phyloP scores from a whole-genome alignment of 1,140 invertebrate species.

The Drosophila fuyamai region DNA sequence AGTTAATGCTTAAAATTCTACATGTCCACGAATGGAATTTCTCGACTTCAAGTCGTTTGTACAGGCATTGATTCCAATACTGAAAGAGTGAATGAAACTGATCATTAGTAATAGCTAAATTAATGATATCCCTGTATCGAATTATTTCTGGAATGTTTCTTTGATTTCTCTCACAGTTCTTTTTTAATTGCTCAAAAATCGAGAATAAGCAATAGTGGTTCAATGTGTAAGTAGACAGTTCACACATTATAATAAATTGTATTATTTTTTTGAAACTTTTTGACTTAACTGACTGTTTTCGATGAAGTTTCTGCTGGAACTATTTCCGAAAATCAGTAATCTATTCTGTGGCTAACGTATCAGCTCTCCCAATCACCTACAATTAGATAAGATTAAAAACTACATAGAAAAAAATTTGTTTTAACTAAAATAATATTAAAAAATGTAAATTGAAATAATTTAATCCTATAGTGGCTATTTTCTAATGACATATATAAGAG shows the following conservation, averaged over 20 bases:
- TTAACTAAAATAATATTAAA: neutral
- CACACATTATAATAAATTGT: neutral
- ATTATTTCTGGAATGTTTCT: neutral
- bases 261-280: neutral
- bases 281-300: neutral
- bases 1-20: neutral
- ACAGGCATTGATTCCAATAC: neutral
- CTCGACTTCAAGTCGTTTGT: neutral
- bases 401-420: neutral
- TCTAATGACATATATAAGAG: too few species aligned
- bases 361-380: neutral
- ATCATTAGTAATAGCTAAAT: neutral
- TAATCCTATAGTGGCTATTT: too few species aligned
- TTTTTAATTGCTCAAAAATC: constrained; percentile 2
- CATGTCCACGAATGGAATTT: neutral
- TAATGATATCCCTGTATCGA: constrained; percentile 13
- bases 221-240: neutral
- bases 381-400: constrained; percentile 4
- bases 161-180: constrained; percentile 3
- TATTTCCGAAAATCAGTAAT: neutral
- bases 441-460: too few species aligned
- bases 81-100: neutral
- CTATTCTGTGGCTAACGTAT: neutral
- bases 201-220: neutral
- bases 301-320: neutral